Percentiles rank a stretch among this genome's conserved stretches.
Conservation (phyloP, 1,140 invertebrate genomes). For the Drosophila bocqueti region DNA sequence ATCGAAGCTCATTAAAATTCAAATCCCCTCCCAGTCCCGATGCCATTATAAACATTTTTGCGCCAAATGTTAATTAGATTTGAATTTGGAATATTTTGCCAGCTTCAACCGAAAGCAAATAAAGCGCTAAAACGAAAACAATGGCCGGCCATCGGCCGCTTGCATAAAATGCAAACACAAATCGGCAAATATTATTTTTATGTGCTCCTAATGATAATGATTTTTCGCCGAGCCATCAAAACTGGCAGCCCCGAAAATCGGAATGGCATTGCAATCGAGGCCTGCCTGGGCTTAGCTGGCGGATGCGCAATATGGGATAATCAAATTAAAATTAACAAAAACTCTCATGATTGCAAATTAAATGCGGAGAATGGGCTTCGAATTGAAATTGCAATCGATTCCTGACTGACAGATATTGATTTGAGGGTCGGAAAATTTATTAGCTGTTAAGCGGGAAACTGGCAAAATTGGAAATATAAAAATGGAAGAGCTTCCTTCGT, state of each 20-base stretch:
- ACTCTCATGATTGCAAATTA: slow-evolving; percentile 79
- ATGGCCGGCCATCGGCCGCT: slow-evolving; percentile 14
- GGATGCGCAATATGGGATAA: slow-evolving; percentile 60
- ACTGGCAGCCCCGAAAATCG: slow-evolving; percentile 26
- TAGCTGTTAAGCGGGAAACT: slow-evolving; percentile 21
- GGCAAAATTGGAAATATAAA: slow-evolving; percentile 7
- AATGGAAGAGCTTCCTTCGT: neutral
- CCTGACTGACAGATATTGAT: slow-evolving; percentile 37
- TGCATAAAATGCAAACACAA: slow-evolving; percentile 68
- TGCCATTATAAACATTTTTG: slow-evolving; percentile 52
- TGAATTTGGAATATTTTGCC: slow-evolving; percentile 68
- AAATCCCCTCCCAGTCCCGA: slow-evolving; percentile 40
- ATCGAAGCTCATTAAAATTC: slow-evolving; percentile 76
- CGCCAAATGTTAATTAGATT: slow-evolving; percentile 76
- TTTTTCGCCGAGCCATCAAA: slow-evolving; percentile 38
- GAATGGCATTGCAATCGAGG: neutral
- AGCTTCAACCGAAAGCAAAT: slow-evolving; percentile 41
- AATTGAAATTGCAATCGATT: slow-evolving; percentile 65
- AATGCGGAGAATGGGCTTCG: slow-evolving; percentile 64
- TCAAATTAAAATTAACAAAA: slow-evolving; percentile 82
- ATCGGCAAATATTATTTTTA: slow-evolving; percentile 77
- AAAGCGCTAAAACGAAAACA: slow-evolving; percentile 30
- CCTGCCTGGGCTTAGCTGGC: slow-evolving; percentile 5
- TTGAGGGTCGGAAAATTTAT: slow-evolving; percentile 19
- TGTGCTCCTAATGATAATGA: slow-evolving; percentile 74